A percentile compares a stretch with the other conserved stretches of the same genome.
phyloP scores from a whole-genome alignment of 2,113 vertebrate species.

The Puffinus mauretanicus region DNA sequence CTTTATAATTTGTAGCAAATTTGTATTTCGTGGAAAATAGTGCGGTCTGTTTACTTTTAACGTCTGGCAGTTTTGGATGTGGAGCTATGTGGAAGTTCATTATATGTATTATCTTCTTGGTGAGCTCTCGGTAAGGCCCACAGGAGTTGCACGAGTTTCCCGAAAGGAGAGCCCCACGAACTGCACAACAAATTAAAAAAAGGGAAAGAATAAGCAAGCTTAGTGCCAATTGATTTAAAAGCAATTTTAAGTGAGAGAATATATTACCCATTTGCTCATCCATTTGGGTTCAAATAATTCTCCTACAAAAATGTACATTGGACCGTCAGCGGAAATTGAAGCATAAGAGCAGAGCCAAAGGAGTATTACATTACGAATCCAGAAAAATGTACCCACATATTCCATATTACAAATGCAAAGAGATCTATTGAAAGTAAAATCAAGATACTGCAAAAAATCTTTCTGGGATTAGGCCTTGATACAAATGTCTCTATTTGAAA shows the following conservation, averaged over 20 bases:
- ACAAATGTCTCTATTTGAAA: not conserved
- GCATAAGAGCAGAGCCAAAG: not conserved
- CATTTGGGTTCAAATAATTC: not conserved
- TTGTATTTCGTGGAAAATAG: not conserved
- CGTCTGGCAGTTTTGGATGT: not conserved
- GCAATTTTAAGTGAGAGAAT: not conserved
- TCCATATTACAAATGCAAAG: not conserved
- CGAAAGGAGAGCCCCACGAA: not conserved
- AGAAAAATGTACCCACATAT: not conserved
- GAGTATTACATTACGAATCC: not conserved
- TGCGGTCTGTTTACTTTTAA: not conserved
- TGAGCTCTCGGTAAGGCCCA: not conserved
- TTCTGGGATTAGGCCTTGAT: not conserved
- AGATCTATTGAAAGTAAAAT: not conserved
- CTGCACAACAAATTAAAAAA: not conserved
- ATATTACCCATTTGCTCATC: not conserved
- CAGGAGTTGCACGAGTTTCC: not conserved
- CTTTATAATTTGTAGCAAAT: not conserved
- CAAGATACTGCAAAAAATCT: not conserved
- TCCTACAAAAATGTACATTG: not conserved
- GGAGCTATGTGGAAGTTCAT: not conserved
- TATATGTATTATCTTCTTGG: accelerated
- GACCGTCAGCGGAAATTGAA: not conserved
- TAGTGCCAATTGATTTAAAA: not conserved
- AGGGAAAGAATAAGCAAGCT: not conserved